Base-by-base conservation (phyloP, 2,113 vertebrate species). In the Anhinga rufa region DNA sequence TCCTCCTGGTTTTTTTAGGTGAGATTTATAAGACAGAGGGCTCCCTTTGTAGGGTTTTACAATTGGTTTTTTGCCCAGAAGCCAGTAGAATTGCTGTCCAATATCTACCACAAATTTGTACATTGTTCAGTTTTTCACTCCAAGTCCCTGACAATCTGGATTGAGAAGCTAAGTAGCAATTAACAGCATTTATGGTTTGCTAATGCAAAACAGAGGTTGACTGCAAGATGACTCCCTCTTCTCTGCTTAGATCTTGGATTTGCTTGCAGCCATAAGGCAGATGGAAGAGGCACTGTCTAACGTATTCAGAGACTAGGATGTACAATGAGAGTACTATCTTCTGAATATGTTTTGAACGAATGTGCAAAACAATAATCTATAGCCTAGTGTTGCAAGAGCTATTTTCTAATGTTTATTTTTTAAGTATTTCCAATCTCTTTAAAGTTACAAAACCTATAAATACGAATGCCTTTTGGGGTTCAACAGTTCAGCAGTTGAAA, bases 171-270 rank as follows among this genome's bases (percentile, higher is more conserved):
- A 34, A 88, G 36, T 4, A 62, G 74, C 8, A 4, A 80, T 38
- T 65, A 92, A 78, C 25, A 74, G 38, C 17, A 38, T 93, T 96
- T 83, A 82, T 64, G 69, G 31, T 84, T 88, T 71, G 38, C 49
- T 90, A 82, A 81, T 83, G 42, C 55, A 84, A 82, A 79, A 22
- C 2, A 82, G 65, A 94, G n/a, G 34, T 38, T 42, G 36, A 34
- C 55, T 52, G 22, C 17, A 46, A 69, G 66, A 75, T 71, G 26
- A 61, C 12, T 70, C 58, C 38, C 22, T 82, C 48, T 69, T 14
- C 64, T 92, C 46, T 83, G 21, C 51, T 75, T 14, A 28, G 40
- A 22, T 42, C 64, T 86, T 65, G 49, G 34, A 44, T 80, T 85
- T 80, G 7, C n/a, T 79, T 72, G 52, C 44, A 85, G 17, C 20